A percentile compares a stretch with the other conserved stretches of the same genome.
phyloP scores from a whole-genome alignment of 2,888 invertebrate species.

The Aporophyla nigra region DNA sequence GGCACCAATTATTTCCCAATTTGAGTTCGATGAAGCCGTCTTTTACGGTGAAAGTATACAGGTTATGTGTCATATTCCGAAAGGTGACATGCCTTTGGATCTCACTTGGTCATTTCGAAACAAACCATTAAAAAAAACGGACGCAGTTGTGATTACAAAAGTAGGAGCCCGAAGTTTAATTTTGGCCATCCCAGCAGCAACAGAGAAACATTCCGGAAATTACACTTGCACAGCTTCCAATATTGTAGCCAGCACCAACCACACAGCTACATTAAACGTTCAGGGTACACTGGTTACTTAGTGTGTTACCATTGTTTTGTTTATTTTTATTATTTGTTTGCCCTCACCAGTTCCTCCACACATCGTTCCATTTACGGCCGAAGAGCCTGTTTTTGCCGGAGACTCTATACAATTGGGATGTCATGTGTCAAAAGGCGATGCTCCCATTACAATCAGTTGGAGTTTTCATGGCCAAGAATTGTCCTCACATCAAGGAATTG shows the following conservation, averaged over 20 bases:
- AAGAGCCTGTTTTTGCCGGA: slow-evolving; percentile 92
- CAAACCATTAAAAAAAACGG: slow-evolving; percentile 82
- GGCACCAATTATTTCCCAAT: slow-evolving; percentile 91
- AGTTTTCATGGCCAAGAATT: slow-evolving; percentile 92
- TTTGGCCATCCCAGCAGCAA: slow-evolving; percentile 92
- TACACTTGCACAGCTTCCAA: slow-evolving; percentile 95
- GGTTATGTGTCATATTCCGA: slow-evolving; percentile 90
- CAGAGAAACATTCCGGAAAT: slow-evolving; percentile 93
- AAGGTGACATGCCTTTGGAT: slow-evolving; percentile 94
- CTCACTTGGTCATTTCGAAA: slow-evolving; percentile 94
- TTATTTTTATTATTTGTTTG: slow-evolving; percentile 74
- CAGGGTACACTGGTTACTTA: slow-evolving; percentile 90
- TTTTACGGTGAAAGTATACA: slow-evolving; percentile 91
- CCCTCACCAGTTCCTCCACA: slow-evolving; percentile 91
- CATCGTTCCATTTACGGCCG: slow-evolving; percentile 92
- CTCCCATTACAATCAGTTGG: slow-evolving; percentile 94
- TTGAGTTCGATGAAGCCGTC: slow-evolving; percentile 90
- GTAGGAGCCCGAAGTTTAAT: slow-evolving; percentile 92
- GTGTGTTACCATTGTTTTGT: slow-evolving; percentile 72
- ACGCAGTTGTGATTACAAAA: slow-evolving; percentile 89
- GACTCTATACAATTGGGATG: slow-evolving; percentile 92
- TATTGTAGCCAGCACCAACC: slow-evolving; percentile 92
- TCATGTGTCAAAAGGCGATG: slow-evolving; percentile 93
- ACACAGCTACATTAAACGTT: slow-evolving; percentile 92
- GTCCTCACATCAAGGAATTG: slow-evolving; percentile 90